Conservation (phyloP, 2,113 vertebrate species). For the Sorex araneus region DNA sequence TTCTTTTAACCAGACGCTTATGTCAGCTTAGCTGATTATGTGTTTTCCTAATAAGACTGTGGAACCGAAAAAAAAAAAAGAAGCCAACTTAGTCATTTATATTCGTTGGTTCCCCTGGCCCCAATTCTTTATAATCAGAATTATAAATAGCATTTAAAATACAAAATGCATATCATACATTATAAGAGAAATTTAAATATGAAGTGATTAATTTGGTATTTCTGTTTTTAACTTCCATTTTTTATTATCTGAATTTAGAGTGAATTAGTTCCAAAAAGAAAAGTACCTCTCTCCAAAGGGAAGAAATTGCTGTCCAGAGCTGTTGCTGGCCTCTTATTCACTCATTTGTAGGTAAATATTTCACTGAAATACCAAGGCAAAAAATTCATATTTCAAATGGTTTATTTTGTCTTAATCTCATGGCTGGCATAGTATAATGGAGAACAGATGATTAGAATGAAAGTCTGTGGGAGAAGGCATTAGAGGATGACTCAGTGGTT, state of each 20-base stretch:
- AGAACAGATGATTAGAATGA: conserved; percentile 22
- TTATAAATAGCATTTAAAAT: conserved; percentile 56
- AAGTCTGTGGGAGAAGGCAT: not conserved
- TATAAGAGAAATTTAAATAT: not conserved
- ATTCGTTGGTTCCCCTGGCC: conserved; percentile 4
- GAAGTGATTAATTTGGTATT: conserved; percentile 18
- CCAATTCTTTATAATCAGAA: conserved; percentile 12
- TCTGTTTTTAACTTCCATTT: conserved; percentile 17
- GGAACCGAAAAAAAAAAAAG: conserved; percentile 55
- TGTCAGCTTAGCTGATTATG: conserved; percentile 58
- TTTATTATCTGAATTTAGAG: conserved; percentile 27
- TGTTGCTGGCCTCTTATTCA: not conserved
- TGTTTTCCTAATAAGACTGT: conserved; percentile 17
- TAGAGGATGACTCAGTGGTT: too few species aligned
- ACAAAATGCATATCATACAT: not conserved
- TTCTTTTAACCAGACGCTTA: conserved; percentile 50
- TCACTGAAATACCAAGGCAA: not conserved
- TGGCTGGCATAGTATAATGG: not conserved
- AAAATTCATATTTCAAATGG: not conserved
- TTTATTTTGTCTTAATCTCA: not conserved
- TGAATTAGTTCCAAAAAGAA: not conserved
- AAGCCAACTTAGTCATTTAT: conserved; percentile 55
- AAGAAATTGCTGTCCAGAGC: not conserved
- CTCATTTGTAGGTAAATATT: not conserved
- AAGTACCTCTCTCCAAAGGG: not conserved